Evolutionary conservation across 1,140 invertebrate genomes (phyloP), one percentile per base, ranked within the genome.

Genomic region (Eciton burchellii): DNA sequence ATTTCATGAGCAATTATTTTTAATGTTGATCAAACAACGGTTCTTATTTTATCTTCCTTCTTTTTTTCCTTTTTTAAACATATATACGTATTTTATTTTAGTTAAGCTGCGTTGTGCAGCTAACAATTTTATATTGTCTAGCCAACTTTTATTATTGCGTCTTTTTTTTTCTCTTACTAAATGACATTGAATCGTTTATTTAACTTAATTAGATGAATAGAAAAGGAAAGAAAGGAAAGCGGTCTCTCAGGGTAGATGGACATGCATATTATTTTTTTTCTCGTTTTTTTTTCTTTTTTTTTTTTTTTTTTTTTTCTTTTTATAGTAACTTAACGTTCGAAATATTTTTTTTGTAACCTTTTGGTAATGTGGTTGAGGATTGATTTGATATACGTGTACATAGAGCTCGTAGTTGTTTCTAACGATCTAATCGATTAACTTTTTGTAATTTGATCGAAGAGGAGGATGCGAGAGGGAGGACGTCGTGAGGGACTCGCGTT

Each of bases 351-450:
- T 90, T 91, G 60, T 89, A 90, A 90, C 77, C 66, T 84, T 89
- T 89, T 87, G 83, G 85, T 91, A 91, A 90, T 76, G 35, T 89
- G 89, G 87, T 90, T 91, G 89, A 90, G 90, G 90, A 91, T 91
- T 87, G 85, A 89, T 89, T 90, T 86, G 82, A 90, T 91, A 89
- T 84, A 89, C 70, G 66, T 90, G 81, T 91, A 90, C 47, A 91
- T 91, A 90, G 73, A 83, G 47, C 26, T 81, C 87, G 83, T 90
- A 90, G 71, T 87, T 86, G 73, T 90, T 84, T 88, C 82, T 91
- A 91, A 91, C 83, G 84, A 89, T 83, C 60, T 91, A 90, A 90
- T 89, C 16, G 84, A 86, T 84, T 86, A 86, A 84, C 82, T 12
- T 68, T 85, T 88, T 84, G 62, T 16, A 83, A 85, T 84, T 65